phyloP scores from a whole-genome alignment of 1,140 invertebrate species.

The Hypsibius dujardini region DNA sequence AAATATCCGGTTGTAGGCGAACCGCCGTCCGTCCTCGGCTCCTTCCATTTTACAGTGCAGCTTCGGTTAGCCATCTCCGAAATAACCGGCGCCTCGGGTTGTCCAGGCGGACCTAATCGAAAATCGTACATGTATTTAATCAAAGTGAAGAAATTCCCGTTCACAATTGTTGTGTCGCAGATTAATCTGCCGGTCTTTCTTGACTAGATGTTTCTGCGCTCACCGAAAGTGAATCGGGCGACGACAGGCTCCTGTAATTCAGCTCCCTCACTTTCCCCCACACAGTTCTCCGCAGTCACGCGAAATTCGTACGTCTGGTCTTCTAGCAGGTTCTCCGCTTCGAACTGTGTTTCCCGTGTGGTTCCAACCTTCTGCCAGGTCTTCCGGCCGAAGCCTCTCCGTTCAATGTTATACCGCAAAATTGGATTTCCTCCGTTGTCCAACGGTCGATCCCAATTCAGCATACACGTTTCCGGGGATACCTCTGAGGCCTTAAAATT shows the following conservation, averaged over 20 bases:
- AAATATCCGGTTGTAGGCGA: slow-evolving; percentile 79
- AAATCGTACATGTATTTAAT: background rate
- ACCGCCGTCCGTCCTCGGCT: slow-evolving; percentile 73
- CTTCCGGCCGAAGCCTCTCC: slow-evolving; percentile 50
- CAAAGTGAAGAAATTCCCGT: too few species aligned
- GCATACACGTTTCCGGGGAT: slow-evolving; percentile 79
- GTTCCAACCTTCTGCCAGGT: slow-evolving; percentile 46
- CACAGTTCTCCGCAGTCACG: background rate
- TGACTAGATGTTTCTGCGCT: background rate
- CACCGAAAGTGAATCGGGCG: slow-evolving; percentile 1
- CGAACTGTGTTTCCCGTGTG: slow-evolving; percentile 18
- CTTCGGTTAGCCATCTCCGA: slow-evolving; percentile 47
- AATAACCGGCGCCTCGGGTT: slow-evolving; percentile 49
- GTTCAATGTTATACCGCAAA: slow-evolving; percentile 29
- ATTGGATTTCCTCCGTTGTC: slow-evolving; percentile 30
- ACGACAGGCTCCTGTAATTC: slow-evolving; percentile 10
- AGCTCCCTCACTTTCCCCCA: slow-evolving; percentile 4
- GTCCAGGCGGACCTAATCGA: slow-evolving; percentile 47
- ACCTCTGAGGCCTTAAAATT: slow-evolving; percentile 56
- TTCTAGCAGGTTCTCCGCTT: slow-evolving; percentile 12
- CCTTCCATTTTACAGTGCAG: slow-evolving; percentile 58
- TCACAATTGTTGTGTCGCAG: too few species aligned
- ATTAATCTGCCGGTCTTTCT: too few species aligned
- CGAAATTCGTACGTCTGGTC: slow-evolving; percentile 13
- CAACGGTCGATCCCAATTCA: slow-evolving; percentile 26